Evolutionary conservation across 2,797 vertebrate genomes (phyloP).

Genomic region (Potorous gilbertii): DNA sequence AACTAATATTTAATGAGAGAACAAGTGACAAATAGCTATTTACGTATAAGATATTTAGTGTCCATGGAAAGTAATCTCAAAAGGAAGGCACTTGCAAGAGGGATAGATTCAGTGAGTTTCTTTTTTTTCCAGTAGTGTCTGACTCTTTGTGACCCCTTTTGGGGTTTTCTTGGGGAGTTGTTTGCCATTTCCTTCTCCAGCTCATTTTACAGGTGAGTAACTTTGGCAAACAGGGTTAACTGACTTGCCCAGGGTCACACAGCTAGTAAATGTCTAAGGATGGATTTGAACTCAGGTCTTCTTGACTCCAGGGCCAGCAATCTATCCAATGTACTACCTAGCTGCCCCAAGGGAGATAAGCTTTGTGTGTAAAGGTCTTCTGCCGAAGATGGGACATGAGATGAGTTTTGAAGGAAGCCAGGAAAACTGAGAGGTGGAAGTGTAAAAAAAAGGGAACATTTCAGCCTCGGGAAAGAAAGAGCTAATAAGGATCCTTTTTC

Average conservation of each 20-base stretch:
- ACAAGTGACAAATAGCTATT: background rate
- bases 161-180: background rate
- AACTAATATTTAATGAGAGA: background rate
- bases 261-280: background rate
- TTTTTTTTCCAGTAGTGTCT: background rate
- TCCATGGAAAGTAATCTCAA: background rate
- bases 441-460: background rate
- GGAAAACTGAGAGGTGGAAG: background rate
- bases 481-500: background rate
- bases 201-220: background rate
- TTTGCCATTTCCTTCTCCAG: background rate
- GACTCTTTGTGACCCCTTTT: background rate
- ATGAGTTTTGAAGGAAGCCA: background rate
- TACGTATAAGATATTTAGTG: background rate
- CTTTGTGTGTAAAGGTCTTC: background rate
- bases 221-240: background rate
- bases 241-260: background rate
- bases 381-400: background rate
- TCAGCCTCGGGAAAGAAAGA: background rate
- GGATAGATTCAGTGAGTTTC: background rate
- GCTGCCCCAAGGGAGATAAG: background rate
- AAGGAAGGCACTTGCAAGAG: background rate
- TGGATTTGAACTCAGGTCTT: background rate
- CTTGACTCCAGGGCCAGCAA: background rate
- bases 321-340: no score